Conservation (phyloP, 2,113 vertebrate genomes). For the Fulmarus glacialis region DNA sequence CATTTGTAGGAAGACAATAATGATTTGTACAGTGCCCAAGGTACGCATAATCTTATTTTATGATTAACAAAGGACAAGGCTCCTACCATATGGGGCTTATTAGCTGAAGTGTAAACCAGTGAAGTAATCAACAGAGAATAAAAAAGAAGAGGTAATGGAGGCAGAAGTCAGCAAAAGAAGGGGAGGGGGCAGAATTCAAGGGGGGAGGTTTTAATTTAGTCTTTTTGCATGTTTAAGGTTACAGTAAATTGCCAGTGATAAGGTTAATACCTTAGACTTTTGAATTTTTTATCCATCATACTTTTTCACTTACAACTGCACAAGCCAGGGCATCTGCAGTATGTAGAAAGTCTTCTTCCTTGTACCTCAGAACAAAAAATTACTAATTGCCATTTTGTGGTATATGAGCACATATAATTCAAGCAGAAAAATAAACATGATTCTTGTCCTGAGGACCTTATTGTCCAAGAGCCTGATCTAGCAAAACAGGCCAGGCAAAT, state of each 20-base stretch:
- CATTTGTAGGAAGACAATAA: neutral
- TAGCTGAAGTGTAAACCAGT: neutral
- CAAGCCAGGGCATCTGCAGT: neutral
- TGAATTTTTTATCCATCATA: neutral
- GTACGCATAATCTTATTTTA: neutral
- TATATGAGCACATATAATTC: neutral
- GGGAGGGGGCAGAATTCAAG: neutral
- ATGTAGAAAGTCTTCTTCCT: neutral
- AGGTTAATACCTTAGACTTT: neutral
- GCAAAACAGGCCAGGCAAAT: conserved; percentile 22
- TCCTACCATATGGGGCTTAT: neutral
- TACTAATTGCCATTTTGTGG: neutral
- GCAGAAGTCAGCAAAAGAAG: neutral
- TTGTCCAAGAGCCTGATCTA: neutral
- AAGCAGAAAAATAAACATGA: conserved; percentile 14
- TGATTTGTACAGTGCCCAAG: neutral
- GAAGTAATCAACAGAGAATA: neutral
- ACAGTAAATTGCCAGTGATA: neutral
- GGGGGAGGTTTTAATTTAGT: neutral
- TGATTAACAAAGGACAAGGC: conserved; percentile 11
- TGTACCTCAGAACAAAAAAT: neutral
- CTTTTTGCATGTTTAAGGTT: neutral
- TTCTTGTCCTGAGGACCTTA: neutral
- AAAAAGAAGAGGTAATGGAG: neutral
- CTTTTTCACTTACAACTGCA: neutral